Evolutionary conservation across 2,113 vertebrate genomes (phyloP).

Genomic region (Papio anubis): DNA sequence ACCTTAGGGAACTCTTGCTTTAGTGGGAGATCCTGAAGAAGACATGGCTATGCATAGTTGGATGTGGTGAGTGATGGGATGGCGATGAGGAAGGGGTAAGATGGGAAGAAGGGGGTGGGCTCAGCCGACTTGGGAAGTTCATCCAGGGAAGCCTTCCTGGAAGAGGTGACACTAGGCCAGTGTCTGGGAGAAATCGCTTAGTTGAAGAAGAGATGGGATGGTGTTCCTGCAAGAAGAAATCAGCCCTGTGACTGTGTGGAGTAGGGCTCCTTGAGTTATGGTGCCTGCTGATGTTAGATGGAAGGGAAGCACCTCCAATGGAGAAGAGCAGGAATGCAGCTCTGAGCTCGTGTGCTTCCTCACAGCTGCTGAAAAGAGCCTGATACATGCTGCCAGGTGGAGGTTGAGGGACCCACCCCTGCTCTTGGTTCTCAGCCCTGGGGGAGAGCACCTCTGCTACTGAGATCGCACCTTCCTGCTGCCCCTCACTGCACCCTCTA

Average conservation of each 20-base stretch:
- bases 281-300: accelerated
- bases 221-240: no score
- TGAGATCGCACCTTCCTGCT: no score
- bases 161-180: background rate
- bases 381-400: background rate
- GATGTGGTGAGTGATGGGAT: accelerated
- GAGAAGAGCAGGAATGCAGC: background rate
- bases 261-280: accelerated
- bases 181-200: background rate
- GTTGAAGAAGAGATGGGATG: background rate
- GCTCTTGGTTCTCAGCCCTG: background rate
- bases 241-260: accelerated
- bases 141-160: background rate
- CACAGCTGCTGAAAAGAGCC: background rate
- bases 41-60: accelerated
- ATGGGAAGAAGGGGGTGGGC: background rate
- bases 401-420: background rate
- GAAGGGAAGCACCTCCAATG: no score
- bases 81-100: accelerated
- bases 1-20: background rate
- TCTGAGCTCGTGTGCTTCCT: background rate
- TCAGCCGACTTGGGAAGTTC: background rate
- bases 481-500: accelerated
- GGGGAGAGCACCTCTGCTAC: background rate
- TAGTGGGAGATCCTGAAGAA: background rate